Conservation (phyloP, 2,888 invertebrate genomes). For the Meiosimyza decipiens region DNA sequence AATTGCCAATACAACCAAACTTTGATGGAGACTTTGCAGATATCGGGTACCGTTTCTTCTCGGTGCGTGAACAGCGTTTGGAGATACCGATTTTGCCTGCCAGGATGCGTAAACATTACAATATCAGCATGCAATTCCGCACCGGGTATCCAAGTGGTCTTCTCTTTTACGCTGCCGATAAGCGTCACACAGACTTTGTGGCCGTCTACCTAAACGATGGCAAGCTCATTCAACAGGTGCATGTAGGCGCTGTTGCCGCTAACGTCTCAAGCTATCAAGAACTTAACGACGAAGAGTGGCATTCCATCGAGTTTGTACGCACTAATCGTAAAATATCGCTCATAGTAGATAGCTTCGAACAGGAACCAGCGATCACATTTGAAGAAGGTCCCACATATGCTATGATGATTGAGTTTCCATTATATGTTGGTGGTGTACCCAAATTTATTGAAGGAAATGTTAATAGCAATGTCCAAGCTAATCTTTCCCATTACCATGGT, state of each 20-base stretch:
- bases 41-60: conserved; percentile 63
- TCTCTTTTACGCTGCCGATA: conserved; percentile 82
- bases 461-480: conserved; percentile 56
- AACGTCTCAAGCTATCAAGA: conserved; percentile 70
- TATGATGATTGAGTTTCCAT: conserved; percentile 76
- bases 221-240: conserved; percentile 75
- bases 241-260: conserved; percentile 72
- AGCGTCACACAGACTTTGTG: conserved; percentile 75
- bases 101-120: conserved; percentile 74
- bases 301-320: conserved; percentile 77
- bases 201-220: conserved; percentile 82
- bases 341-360: conserved; percentile 53
- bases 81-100: conserved; percentile 75
- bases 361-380: conserved; percentile 63
- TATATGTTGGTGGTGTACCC: conserved; percentile 85
- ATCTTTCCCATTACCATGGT: conserved; percentile 78
- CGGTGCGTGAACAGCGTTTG: conserved; percentile 74
- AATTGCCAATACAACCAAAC: conserved; percentile 61
- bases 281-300: conserved; percentile 84
- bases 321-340: conserved; percentile 72
- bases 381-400: conserved; percentile 71
- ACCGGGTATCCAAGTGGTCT: conserved; percentile 79
- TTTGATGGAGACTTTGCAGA: conserved; percentile 60
- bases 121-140: conserved; percentile 82
- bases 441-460: conserved; percentile 67